Evolutionary conservation across 1,140 invertebrate species (phyloP), one percentile per base, ranked within the genome.

Genomic region (Cotesia typhae): DNA sequence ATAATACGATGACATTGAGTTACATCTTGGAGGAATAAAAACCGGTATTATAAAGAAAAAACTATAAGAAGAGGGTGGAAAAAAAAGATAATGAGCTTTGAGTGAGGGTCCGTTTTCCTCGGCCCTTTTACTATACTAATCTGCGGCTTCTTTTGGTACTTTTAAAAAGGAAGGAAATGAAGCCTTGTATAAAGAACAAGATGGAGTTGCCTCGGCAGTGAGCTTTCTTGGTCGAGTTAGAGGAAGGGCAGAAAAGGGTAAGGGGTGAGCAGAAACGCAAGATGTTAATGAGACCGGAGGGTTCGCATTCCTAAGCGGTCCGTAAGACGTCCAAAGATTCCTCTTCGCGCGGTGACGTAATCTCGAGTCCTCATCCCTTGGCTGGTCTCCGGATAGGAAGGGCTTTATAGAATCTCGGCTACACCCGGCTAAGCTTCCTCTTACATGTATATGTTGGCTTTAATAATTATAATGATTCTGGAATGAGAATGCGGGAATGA

Each of bases 211-310:
- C 41, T 10, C 41, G 53, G 12, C 2, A 9, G 66, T 70, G 68
- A 61, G 68, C 57, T 60, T 52, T 73, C 57, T 66, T 70, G 61
- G 67, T 65, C 57, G 66, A 74, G 36, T 57, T 70, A 55, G 17
- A 70, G 59, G 17, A 70, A 52, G 38, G 20, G 37, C 10, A 35
- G 65, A 55, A 72, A 28, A 28, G 28, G 69, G 66, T 61, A 72
- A 72, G 57, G 71, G 71, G 71, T 60, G 67, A 47, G 82, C 79
- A 80, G 76, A 83, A 83, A 83, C 81, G 84, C 79, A 84, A 86
- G 85, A 87, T 87, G 86, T 87, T 87, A 87, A 87, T 87, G 86
- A 87, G 86, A 82, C 80, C 79, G 83, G 79, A 87, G 84, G 84
- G 81, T 86, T 87, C 76, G 83, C 81, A 87, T 87, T 87, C 85